Percentiles rank a stretch among this genome's conserved stretches.
phyloP scores from a whole-genome alignment of 2,113 vertebrate genomes.

The Burhinus bistriatus region DNA sequence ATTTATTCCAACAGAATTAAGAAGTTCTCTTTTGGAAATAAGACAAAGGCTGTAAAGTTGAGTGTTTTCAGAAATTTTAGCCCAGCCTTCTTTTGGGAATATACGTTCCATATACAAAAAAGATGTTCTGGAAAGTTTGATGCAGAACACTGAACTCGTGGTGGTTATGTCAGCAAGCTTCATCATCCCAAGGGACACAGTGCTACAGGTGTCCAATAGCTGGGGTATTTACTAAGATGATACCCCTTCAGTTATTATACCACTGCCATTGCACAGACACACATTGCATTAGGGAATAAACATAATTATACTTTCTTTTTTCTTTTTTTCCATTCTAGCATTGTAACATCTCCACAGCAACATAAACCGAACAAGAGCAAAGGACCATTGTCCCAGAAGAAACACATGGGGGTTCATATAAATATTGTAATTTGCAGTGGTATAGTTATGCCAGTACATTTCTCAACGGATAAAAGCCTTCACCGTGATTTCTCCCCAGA shows the following conservation, averaged over 20 bases:
- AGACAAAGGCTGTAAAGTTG: not conserved
- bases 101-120: not conserved
- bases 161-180: not conserved
- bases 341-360: not conserved
- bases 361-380: not conserved
- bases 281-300: not conserved
- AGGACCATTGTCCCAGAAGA: not conserved
- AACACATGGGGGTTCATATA: not conserved
- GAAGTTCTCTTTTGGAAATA: not conserved
- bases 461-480: not conserved
- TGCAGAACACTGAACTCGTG: not conserved
- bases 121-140: not conserved
- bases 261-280: not conserved
- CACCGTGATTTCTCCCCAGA: not conserved
- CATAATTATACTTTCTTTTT: not conserved
- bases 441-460: not conserved
- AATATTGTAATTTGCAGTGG: not conserved
- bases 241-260: not conserved
- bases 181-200: not conserved
- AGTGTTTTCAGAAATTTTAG: not conserved
- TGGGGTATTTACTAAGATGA: not conserved
- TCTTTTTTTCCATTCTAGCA: not conserved
- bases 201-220: not conserved
- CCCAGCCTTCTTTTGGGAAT: not conserved
- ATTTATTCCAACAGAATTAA: not conserved